These are phyloP conservation scores for Eumaeus atala DNA, from an alignment of 1,140 invertebrate genomes.

Conservation along the genomic window DNA sequence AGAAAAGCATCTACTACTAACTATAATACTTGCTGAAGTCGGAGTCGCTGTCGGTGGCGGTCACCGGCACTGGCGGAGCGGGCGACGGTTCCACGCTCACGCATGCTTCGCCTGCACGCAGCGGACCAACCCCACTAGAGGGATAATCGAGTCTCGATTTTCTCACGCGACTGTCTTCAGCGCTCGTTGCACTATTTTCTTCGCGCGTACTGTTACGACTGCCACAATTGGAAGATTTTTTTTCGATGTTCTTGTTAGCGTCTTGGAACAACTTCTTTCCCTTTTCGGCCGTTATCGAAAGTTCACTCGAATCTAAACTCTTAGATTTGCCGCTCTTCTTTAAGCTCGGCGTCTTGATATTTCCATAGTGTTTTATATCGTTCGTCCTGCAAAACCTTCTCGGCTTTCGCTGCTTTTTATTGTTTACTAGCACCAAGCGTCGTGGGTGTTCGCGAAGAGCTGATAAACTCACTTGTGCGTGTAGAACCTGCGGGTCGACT, in stretches of 20 bases:
- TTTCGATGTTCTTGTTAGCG: constrained; percentile 26
- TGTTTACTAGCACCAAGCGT: constrained; percentile 83
- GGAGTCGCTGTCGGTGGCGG: constrained; percentile 51
- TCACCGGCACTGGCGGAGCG: constrained; percentile 23
- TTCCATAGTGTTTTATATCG: constrained; percentile 38
- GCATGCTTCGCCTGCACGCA: constrained; percentile 6
- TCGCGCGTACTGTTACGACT: constrained; percentile 46
- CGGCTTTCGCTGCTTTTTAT: constrained; percentile 42
- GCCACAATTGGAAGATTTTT: constrained; percentile 35
- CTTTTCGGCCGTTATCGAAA: constrained; percentile 73
- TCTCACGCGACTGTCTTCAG: constrained; percentile 39
- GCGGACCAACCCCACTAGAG: constrained; percentile 25
- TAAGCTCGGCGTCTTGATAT: constrained; percentile 71
- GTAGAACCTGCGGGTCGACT: constrained; percentile 82
- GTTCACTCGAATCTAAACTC: constrained; percentile 87
- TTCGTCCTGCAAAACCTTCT: constrained; percentile 35
- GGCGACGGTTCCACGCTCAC: constrained; percentile 25
- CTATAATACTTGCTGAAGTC: constrained; percentile 74
- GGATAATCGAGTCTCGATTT: constrained; percentile 46
- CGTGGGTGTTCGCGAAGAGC: constrained; percentile 83
- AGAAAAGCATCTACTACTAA: constrained; percentile 69
- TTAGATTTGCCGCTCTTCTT: constrained; percentile 87
- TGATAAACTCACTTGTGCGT: constrained; percentile 81
- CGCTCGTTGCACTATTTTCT: constrained; percentile 40
- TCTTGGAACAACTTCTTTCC: constrained; percentile 42